Base-by-base conservation (phyloP, 1,140 invertebrate species). In the Sweltsa coloradensis region DNA sequence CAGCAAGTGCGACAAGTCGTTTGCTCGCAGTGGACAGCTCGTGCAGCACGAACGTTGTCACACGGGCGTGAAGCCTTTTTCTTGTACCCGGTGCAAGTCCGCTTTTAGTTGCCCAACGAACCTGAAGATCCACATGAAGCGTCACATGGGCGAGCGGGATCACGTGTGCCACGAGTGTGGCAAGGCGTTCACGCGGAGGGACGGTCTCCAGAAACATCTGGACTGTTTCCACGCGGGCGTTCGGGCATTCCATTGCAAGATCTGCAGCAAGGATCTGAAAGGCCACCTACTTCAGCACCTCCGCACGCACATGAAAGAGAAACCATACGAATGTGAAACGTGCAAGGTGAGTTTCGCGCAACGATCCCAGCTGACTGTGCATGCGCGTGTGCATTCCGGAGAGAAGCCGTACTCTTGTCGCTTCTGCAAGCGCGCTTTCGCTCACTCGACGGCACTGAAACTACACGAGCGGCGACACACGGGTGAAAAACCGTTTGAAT, bases 291-390 rank as follows among this genome's bases (percentile, higher is more conserved):
- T 82, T 22, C 83, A 87, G 51, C 89, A 93, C 60, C 77, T 91
- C 74, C 71, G 86, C 37, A 86, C 83, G 4, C 89, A 94, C 65
- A 64, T 62, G 46, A 72, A 70, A 13, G 64, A 69, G 47, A 75
- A 77, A 55, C 77, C 76, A 0, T 76, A 76, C 51, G 59, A 66
- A 31, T 79, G 76, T 56, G 67, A 67, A 41, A 54, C 74, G 3
- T 79, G 76, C 56, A 75, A 79, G 3, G 78, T 89, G 27, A 74
- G 83, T 31, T 97, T 97, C 57, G 89, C 87, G 2, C 92, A 97
- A 61, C 86, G 89, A 34, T 93, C 89, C 0, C 93, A 96, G 58
- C 71, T 97, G 41, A 94, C 89, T 43, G 85, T 95, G 1, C 94
- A 97, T 58, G 86, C 89, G 71, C 73, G 92, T 24, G 91, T 89